phyloP scores from a whole-genome alignment of 2,888 invertebrate species.

The Andrena marginata region DNA sequence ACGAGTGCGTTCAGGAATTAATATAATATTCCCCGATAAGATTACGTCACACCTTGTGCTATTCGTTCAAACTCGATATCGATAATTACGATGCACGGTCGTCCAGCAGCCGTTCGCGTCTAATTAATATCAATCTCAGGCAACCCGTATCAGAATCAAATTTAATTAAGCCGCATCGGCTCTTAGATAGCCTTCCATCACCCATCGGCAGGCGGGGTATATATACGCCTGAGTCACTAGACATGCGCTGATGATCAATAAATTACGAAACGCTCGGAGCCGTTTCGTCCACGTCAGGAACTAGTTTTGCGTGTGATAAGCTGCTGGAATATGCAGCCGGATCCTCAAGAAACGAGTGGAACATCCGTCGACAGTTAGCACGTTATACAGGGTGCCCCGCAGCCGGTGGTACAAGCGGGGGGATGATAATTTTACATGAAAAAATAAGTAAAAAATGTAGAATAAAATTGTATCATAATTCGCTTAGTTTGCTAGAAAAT shows the following conservation, averaged over 20 bases:
- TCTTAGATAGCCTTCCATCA: slow-evolving; percentile 4
- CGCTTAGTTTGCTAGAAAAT: no score
- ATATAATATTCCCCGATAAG: slow-evolving; percentile 35
- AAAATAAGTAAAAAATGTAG: no score
- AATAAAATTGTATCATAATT: no score
- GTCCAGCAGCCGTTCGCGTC: slow-evolving; percentile 9
- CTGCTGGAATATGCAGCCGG: slow-evolving; percentile 5
- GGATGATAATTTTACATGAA: no score
- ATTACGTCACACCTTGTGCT: slow-evolving; percentile 16
- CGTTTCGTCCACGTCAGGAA: slow-evolving; percentile 44
- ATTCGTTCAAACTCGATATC: slow-evolving; percentile 25
- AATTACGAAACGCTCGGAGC: slow-evolving; percentile 55
- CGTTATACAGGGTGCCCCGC: no score
- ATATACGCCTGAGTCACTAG: slow-evolving; percentile 1
- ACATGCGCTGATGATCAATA: slow-evolving; percentile 37
- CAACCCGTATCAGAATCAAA: slow-evolving; percentile 25
- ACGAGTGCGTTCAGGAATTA: background rate
- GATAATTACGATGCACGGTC: slow-evolving; percentile 28
- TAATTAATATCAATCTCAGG: slow-evolving; percentile 42
- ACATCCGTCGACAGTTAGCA: background rate
- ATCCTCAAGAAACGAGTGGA: background rate
- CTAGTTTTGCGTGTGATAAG: slow-evolving; percentile 50
- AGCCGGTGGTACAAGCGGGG: no score
- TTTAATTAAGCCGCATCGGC: slow-evolving; percentile 43
- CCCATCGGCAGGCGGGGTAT: background rate